Evolutionary conservation across 2,888 invertebrate genomes (phyloP), one percentile per base, ranked within the genome.

Genomic region (Thymelicus acteon): DNA sequence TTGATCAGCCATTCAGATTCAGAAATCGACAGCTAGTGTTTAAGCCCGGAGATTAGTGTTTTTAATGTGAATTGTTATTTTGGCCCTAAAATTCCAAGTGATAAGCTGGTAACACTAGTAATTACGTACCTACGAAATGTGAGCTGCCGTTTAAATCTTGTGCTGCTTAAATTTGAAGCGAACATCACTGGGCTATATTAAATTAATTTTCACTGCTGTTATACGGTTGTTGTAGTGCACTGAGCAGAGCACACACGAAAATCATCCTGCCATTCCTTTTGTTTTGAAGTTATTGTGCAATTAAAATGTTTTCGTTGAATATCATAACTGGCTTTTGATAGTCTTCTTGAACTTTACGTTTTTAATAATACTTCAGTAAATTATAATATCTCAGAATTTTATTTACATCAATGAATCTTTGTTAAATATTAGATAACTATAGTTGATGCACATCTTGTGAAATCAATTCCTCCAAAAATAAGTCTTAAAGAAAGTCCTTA

Each of bases 71-170:
- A 12, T 44, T 44, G 8, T 2, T 12, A 10, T 8, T 12, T 31
- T 31, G 10, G 7, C 12, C 54, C 54, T 12, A 4, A 24, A 24
- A 52, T 52, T 52, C 12, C 10, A 54, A 54, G 12, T 5, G n/a
- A 4, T 3, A 31, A 57, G 13, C 31, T 57, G 57, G 57, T 57
- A 57, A 57, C 31, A 31, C 31, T 57, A 57, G 58, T 70, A 72
- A 72, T 70, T 72, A 74, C 73, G 70, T 67, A 83, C 85, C 69
- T 85, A 87, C 89, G 84, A 89, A 89, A 90, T 88, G 88, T 85
- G 89, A 88, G 88, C 89, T 88, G 88, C 90, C 91, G 87, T 86
- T 92, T 92, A 91, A 92, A 92, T 91, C 91, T 90, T 89, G 88
- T 90, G 86, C 87, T 86, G 89, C 87, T 91, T 90, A 89, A 90